Evolutionary conservation across 2,797 vertebrate species (phyloP), one percentile per base, ranked within the genome.

Genomic region (Brotula barbata): DNA sequence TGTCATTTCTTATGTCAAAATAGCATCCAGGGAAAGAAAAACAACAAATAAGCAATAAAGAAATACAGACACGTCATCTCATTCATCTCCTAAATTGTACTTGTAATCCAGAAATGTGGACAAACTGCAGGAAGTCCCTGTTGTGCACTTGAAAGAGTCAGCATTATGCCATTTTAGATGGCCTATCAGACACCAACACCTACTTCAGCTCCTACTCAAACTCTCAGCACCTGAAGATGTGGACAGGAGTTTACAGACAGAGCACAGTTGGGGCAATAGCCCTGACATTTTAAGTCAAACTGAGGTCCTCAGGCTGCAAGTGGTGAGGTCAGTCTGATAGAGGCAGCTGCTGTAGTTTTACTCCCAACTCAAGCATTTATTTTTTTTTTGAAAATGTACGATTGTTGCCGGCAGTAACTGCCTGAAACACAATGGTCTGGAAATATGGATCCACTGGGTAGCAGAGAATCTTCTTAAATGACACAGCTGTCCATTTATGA

Each of bases 261-360:
- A 57, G 44, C 75, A 72, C 42, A 70, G 68, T 43, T 64, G 49
- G 73, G 57, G 73, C 77, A 78, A 33, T 28, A 50, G 58, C 12
- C 7, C 46, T 78, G 77, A 79, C 73, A 75, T 73, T 50, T 57
- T 10, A 37, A 71, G 77, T 83, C 82, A 77, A 60, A 72, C 76
- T 73, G 63, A 62, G 71, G 55, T 58, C 76, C 58, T 75, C 47
- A 8, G 72, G 78, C 75, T 72, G 20, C 52, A 49, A 75, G 50
- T 20, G 63, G 62, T 40, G 73, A 74, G 73, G 81, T 83, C 73
- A 60, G 43, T n/a, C 50, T 47, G 63, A 75, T 72, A 52, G 78
- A 68, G 53, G 70, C 71, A 53, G 61, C 58, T 58, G 46, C 59
- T 64, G 64, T 50, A 70, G 51, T 76, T 77, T 77, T 46, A 76